Conservation (phyloP, 2,113 vertebrate genomes). For the Tenrec ecaudatus region DNA sequence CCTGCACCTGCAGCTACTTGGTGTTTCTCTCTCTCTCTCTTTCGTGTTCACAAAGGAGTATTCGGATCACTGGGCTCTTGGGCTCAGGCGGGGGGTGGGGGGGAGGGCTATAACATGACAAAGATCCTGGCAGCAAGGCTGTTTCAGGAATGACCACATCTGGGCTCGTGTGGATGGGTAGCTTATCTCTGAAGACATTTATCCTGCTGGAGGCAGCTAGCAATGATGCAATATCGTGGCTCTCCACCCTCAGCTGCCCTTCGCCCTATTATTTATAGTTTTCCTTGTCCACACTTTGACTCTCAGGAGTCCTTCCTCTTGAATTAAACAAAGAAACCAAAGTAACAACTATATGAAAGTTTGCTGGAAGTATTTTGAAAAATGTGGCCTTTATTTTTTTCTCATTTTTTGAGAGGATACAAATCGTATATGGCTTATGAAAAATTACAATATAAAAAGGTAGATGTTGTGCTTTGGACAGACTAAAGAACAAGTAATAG, state of each 20-base stretch:
- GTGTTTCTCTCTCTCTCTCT: neutral
- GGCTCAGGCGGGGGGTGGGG: no score
- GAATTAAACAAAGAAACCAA: neutral
- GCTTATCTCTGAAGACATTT: neutral
- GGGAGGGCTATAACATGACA: neutral
- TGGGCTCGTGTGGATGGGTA: neutral
- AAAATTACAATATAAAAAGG: neutral
- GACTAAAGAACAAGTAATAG: neutral
- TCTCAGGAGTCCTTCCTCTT: neutral
- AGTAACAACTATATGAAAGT: neutral
- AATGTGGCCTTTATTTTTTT: neutral
- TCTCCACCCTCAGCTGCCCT: neutral
- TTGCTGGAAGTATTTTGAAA: constrained; percentile 32
- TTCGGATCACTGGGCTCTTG: neutral
- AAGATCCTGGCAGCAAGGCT: neutral
- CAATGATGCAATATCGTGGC: neutral
- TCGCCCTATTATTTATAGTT: neutral
- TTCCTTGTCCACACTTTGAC: neutral
- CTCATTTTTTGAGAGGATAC: neutral
- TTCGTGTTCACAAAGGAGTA: neutral
- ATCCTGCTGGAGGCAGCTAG: neutral
- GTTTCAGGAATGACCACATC: neutral
- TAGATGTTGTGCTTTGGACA: neutral
- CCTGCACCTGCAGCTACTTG: fast-evolving
- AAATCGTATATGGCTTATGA: neutral